Evolutionary conservation across 2,888 invertebrate genomes (phyloP).

Genomic region (Diarsia mendica): DNA sequence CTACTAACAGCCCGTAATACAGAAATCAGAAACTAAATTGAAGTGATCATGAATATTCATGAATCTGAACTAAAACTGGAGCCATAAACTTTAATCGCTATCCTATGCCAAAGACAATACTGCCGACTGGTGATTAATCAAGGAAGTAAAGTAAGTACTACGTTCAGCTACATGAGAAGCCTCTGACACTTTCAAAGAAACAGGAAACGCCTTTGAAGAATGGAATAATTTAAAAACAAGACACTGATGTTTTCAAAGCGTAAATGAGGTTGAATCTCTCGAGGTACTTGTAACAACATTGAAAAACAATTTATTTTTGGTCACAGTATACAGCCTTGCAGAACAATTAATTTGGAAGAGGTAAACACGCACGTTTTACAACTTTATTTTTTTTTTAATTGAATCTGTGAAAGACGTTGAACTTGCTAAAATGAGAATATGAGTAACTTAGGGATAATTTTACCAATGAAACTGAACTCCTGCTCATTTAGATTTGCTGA

Average conservation of each 20-base stretch:
- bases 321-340: neutral
- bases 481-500: neutral
- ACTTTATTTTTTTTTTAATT: neutral
- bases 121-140: neutral
- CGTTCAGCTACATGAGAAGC: neutral
- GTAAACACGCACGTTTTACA: neutral
- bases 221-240: conserved; percentile 6
- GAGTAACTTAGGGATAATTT: neutral
- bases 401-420: neutral
- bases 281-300: conserved; percentile 10
- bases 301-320: conserved; percentile 7
- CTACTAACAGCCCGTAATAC: neutral
- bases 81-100: neutral
- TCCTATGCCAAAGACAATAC: neutral
- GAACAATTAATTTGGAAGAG: neutral
- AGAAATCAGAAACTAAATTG: neutral
- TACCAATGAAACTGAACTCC: neutral
- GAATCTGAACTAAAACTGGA: neutral
- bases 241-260: neutral
- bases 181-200: conserved; percentile 4
- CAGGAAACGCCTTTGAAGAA: conserved; percentile 23
- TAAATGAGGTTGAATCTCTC: neutral
- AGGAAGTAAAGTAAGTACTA: neutral
- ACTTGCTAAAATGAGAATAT: no score
- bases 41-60: neutral